phyloP scores from a whole-genome alignment of 2,888 invertebrate species.

The Saturnia japonica region DNA sequence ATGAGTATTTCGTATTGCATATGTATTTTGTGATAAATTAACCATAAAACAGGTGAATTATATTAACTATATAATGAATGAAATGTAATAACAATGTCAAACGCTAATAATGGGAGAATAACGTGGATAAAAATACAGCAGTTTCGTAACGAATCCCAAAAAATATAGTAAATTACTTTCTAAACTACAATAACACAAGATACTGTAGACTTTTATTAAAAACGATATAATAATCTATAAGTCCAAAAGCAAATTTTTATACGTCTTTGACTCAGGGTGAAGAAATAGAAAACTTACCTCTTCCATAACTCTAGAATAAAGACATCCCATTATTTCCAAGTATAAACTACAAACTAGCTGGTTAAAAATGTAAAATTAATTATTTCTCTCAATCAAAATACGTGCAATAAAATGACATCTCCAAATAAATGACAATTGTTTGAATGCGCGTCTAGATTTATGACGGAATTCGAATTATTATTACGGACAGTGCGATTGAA shows the following conservation, averaged over 20 bases:
- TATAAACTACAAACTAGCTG: slow-evolving; percentile 18
- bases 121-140: not conserved
- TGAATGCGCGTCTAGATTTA: slow-evolving; percentile 70
- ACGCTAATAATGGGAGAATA: not conserved
- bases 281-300: slow-evolving; percentile 49
- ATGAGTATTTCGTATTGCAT: not conserved
- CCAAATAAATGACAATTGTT: slow-evolving; percentile 68
- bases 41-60: too few species aligned
- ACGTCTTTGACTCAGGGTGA: not conserved
- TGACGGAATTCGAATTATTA: slow-evolving; percentile 54
- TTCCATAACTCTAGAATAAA: slow-evolving; percentile 55
- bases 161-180: not conserved
- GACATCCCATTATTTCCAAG: slow-evolving; percentile 64
- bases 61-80: too few species aligned
- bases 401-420: slow-evolving; percentile 68
- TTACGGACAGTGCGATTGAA: slow-evolving; percentile 36
- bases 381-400: slow-evolving; percentile 56
- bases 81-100: not conserved
- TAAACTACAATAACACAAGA: not conserved
- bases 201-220: not conserved
- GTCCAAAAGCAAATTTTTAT: not conserved
- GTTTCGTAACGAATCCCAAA: not conserved
- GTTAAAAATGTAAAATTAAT: slow-evolving; percentile 38
- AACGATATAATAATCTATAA: not conserved
- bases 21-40: too few species aligned